Percentiles rank a stretch among this genome's conserved stretches.
Evolutionary conservation across 2,113 vertebrate species (phyloP).

Genomic region (Elephantulus edwardii): DNA sequence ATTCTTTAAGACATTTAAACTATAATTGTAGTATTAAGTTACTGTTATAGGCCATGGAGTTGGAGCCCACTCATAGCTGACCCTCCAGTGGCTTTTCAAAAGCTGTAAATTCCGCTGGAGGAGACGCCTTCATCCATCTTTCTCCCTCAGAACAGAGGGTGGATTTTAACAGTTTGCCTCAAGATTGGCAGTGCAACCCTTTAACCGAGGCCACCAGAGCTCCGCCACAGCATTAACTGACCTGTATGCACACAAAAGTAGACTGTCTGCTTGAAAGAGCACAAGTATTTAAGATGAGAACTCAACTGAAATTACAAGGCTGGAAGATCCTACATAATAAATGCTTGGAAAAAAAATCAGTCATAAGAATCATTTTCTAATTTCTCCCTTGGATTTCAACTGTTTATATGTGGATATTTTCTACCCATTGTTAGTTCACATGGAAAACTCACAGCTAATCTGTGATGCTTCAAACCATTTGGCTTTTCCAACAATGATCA

Average conservation of each 20-base stretch:
- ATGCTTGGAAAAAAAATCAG: conserved; percentile 3
- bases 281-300: not conserved
- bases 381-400: not conserved
- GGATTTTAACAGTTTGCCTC: too few relatives aligned
- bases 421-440: conserved; percentile 4
- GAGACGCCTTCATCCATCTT: too few relatives aligned
- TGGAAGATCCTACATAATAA: conserved; percentile 6
- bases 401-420: conserved; percentile 39
- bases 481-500: not conserved
- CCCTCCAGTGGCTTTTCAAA: too few relatives aligned
- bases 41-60: too few relatives aligned
- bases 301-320: not conserved
- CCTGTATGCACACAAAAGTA: not conserved
- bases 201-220: too few relatives aligned
- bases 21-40: not conserved
- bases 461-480: conserved; percentile 32
- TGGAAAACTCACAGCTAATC: conserved; percentile 12
- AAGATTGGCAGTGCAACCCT: too few relatives aligned
- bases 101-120: too few relatives aligned
- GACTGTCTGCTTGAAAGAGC: not conserved
- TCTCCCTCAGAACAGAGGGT: too few relatives aligned
- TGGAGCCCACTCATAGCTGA: too few relatives aligned
- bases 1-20: conserved; percentile 23
- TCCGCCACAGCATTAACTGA: too few relatives aligned
- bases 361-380: conserved; percentile 46